Evolutionary conservation across 2,113 vertebrate genomes (phyloP), one percentile per base, ranked within the genome.

Genomic region (Takifugu flavidus): DNA sequence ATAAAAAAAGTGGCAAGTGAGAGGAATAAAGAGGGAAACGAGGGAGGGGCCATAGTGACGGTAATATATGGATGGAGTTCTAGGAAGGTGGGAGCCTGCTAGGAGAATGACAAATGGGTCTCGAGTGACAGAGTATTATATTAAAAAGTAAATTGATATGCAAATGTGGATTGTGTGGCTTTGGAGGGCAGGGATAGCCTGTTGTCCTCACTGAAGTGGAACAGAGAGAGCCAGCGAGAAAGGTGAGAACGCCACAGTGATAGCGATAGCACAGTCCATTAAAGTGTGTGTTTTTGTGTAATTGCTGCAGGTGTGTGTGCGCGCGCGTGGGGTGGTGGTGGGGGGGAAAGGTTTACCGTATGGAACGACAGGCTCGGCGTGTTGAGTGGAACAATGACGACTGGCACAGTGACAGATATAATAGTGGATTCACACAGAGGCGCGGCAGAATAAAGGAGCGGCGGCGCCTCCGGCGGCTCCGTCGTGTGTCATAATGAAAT

Each of bases 61-160:
- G 69, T 86, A 83, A 83, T 78, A 77, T 78, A 85, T 88, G 82
- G 80, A 81, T 72, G 72, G 77, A 65, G 75, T 65, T 74, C 59
- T 72, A 58, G 27, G 61, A 80, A 82, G 73, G 79, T 75, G 65
- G 67, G 61, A 47, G 82, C 72, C 80, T 70, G 70, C 74, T 75
- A 63, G 72, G 62, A 51, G 65, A 83, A 86, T 89, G 88, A 90
- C 77, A 87, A 89, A 90, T 86, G 82, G 77, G 71, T 88, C 86
- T 88, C 84, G 67, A 86, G 82, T 88, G 89, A 89, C 87, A 88
- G 83, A 86, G 79, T 86, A 85, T 91, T 88, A 87, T 87, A 88
- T 86, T 83, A 87, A 87, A 89, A 89, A 89, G 83, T 83, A 91
- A 90, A 91, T 90, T 90, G 89, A 91, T 89, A 91, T 91, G 89